phyloP scores from a whole-genome alignment of 2,888 invertebrate genomes.

The Terebella lapidaria region DNA sequence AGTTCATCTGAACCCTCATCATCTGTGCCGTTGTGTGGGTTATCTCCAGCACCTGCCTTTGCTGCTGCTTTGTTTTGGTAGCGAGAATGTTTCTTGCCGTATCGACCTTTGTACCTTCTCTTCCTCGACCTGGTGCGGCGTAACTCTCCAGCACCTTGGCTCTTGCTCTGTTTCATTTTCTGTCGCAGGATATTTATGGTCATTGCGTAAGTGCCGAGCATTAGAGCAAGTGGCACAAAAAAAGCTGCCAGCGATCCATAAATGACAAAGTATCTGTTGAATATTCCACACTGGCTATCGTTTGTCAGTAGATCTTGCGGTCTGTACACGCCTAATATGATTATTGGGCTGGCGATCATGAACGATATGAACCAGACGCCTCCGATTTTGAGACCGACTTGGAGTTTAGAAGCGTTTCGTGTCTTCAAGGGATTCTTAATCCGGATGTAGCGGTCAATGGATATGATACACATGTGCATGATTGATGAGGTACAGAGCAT shows the following conservation, averaged over 20 bases:
- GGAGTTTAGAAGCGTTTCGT: constrained; percentile 44
- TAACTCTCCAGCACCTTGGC: not conserved
- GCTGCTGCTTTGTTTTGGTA: no score
- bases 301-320: constrained; percentile 64
- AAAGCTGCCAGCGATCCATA: constrained; percentile 93
- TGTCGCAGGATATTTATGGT: constrained; percentile 77
- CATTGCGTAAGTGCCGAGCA: constrained; percentile 89
- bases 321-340: constrained; percentile 57
- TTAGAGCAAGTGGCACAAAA: constrained; percentile 89
- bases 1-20: no score
- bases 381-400: constrained; percentile 70
- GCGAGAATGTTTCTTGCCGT: no score
- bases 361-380: constrained; percentile 87
- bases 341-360: constrained; percentile 54
- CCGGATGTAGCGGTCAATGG: constrained; percentile 72
- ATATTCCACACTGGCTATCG: constrained; percentile 54
- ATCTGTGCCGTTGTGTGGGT: no score
- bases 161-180: not conserved
- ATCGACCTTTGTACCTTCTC: no score
- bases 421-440: constrained; percentile 70
- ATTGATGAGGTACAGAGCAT: constrained; percentile 59
- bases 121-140: not conserved
- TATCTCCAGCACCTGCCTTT: no score
- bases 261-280: constrained; percentile 59
- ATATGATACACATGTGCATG: constrained; percentile 60